Conservation (phyloP, 2,113 vertebrate species). For the Pterocles burchelli region DNA sequence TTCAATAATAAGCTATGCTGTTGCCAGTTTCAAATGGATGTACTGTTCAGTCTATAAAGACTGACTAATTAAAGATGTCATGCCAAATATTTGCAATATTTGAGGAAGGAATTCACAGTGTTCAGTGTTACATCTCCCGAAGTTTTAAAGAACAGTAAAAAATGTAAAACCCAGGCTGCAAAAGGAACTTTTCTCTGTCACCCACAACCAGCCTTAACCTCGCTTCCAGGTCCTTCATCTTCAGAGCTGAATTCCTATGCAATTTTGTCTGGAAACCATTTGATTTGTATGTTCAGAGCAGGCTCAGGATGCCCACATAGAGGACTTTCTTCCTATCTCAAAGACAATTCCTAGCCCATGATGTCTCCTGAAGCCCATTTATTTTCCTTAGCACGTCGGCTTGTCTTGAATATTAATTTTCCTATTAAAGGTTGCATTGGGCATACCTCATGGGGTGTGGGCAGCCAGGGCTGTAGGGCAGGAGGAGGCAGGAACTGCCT, state of each 20-base stretch:
- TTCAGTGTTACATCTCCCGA: not conserved
- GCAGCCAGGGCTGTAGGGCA: accelerated
- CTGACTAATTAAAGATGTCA: not conserved
- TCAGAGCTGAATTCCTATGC: not conserved
- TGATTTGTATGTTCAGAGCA: not conserved
- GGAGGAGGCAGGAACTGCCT: not conserved
- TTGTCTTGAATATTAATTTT: not conserved
- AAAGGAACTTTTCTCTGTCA: not conserved
- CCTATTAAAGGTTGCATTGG: not conserved
- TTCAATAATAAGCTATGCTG: not conserved
- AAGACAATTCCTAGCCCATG: not conserved
- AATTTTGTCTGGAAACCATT: not conserved
- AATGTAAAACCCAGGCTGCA: not conserved
- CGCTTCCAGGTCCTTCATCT: not conserved
- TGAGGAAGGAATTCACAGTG: not conserved
- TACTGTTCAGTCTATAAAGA: not conserved
- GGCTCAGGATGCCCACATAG: accelerated
- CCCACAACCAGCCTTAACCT: not conserved
- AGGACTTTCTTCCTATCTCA: not conserved
- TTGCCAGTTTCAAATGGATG: not conserved
- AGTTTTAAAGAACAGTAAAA: not conserved
- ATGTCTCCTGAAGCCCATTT: not conserved
- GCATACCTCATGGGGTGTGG: no score
- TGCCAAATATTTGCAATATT: not conserved
- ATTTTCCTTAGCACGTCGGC: not conserved